Conservation (phyloP, 2,888 invertebrate species). For the Dyspetes luteomarginatus region DNA sequence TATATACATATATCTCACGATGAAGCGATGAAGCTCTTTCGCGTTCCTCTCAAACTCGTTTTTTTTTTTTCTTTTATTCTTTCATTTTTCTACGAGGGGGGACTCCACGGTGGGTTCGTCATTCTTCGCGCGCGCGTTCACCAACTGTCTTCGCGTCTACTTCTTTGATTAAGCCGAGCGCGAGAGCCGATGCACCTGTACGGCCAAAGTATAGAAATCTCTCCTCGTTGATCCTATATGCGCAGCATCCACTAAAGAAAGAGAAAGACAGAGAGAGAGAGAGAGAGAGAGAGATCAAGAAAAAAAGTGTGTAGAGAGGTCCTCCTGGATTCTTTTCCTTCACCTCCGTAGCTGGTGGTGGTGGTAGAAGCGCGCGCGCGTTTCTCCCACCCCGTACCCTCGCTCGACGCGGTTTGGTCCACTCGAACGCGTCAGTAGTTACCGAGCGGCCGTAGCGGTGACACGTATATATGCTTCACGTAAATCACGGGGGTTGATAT, state of each 20-base stretch:
- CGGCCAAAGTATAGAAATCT: constrained; percentile 48
- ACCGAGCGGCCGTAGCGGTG: constrained; percentile 58
- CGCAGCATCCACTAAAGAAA: constrained; percentile 12
- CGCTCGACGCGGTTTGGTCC: background rate
- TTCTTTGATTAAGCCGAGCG: constrained; percentile 60
- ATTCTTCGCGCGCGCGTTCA: constrained; percentile 35
- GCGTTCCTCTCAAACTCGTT: constrained; percentile 4
- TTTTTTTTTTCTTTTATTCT: background rate
- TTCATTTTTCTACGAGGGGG: constrained; percentile 6
- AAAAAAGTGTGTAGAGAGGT: constrained; percentile 1
- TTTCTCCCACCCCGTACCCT: constrained; percentile 10
- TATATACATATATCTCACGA: too few relatives aligned
- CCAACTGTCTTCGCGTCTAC: constrained; percentile 59
- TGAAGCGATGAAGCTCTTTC: background rate
- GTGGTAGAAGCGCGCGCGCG: constrained; percentile 50
- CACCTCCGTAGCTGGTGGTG: constrained; percentile 2
- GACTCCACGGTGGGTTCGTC: background rate
- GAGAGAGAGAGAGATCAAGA: constrained; percentile 30
- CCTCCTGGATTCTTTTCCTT: background rate
- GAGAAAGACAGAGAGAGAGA: constrained; percentile 39
- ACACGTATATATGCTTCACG: constrained; percentile 31
- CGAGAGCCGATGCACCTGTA: constrained; percentile 57
- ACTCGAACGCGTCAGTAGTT: constrained; percentile 62
- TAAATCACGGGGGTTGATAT: background rate
- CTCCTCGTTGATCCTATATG: constrained; percentile 7